These are phyloP conservation scores for Myrmecobius fasciatus DNA, from an alignment of 2,113 vertebrate genomes.

Conservation along the genomic window DNA sequence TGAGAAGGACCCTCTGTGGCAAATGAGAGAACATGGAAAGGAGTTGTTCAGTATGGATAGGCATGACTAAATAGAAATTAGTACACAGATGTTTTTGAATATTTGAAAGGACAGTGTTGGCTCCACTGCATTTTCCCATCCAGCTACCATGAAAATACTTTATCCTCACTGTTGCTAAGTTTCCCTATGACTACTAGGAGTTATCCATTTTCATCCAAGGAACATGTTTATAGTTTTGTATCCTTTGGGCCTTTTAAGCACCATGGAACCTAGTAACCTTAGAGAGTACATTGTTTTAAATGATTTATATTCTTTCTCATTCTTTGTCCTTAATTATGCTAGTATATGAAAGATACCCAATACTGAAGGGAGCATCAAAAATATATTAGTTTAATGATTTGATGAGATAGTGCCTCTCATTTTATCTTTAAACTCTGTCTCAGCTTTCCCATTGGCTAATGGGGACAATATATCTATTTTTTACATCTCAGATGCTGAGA, in stretches of 20 bases:
- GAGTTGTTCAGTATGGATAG: neutral
- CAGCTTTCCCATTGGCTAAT: neutral
- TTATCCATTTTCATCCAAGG: neutral
- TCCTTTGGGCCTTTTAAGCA: too few relatives aligned
- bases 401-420: neutral
- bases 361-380: neutral
- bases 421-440: neutral
- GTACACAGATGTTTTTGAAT: neutral
- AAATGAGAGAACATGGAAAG: neutral
- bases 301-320: neutral
- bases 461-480: neutral
- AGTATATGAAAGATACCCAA: neutral
- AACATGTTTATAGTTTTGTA: too few relatives aligned
- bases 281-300: neutral
- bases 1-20: neutral
- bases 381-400: neutral
- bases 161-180: neutral
- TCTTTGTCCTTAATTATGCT: neutral
- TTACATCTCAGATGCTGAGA: neutral
- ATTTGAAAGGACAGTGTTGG: neutral
- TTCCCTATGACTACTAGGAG: neutral
- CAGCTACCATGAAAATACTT: neutral
- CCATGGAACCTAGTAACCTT: too few relatives aligned
- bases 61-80: too few relatives aligned
- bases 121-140: neutral